These are phyloP conservation scores for Pseudochirops cupreus DNA, from an alignment of 2,797 vertebrate genomes.

Conservation along the genomic window DNA sequence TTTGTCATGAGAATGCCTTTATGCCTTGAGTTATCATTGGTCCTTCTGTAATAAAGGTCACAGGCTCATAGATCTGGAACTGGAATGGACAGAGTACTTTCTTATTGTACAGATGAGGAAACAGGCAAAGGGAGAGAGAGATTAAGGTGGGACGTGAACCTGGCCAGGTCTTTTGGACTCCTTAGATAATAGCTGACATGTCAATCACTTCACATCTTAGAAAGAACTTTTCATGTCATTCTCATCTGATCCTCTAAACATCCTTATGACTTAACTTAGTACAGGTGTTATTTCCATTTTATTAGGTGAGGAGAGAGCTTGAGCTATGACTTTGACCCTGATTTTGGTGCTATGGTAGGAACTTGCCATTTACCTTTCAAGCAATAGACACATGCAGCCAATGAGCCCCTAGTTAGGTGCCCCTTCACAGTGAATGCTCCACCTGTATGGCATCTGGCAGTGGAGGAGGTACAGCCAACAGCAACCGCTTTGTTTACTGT, in stretches of 20 bases:
- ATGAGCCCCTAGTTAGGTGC: background rate
- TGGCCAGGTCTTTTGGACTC: background rate
- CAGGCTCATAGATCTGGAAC: background rate
- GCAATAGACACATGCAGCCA: background rate
- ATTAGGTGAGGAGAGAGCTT: background rate
- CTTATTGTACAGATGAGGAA: background rate
- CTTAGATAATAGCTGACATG: background rate
- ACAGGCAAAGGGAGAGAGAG: background rate
- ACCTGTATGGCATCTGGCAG: background rate
- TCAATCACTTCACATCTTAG: background rate
- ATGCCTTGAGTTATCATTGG: background rate
- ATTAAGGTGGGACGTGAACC: background rate
- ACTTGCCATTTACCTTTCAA: background rate
- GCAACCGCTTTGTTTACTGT: background rate
- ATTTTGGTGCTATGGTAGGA: background rate
- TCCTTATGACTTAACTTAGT: background rate
- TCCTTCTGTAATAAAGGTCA: background rate
- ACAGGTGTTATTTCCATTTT: background rate
- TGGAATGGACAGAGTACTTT: background rate
- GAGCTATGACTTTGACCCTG: background rate
- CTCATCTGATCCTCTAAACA: background rate
- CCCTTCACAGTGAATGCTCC: background rate
- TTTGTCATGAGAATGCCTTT: background rate
- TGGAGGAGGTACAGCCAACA: background rate
- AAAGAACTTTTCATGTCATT: background rate